phyloP scores from a whole-genome alignment of 2,888 invertebrate species.

The Aleiodes testaceus region DNA sequence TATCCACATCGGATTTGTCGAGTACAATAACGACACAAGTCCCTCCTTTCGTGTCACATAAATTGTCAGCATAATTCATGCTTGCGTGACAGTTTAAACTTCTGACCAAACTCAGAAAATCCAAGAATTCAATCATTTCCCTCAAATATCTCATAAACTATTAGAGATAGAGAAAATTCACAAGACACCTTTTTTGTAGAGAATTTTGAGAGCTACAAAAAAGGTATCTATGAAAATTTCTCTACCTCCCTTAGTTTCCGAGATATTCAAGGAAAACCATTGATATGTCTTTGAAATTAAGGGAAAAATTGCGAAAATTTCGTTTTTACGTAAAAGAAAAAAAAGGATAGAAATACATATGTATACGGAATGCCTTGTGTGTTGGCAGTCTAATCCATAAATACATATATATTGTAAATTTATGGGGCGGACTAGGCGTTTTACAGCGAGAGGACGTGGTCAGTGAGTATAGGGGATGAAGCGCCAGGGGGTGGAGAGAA shows the following conservation, averaged over 20 bases:
- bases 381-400: conserved; percentile 53
- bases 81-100: conserved; percentile 17
- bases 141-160: too few species aligned
- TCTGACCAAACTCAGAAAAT: neutral
- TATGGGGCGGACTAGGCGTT: conserved; percentile 50
- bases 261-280: too few species aligned
- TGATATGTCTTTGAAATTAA: too few species aligned
- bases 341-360: neutral
- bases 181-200: too few species aligned
- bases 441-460: conserved; percentile 33
- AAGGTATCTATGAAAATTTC: too few species aligned
- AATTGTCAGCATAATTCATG: neutral
- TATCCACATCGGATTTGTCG: conserved; percentile 47
- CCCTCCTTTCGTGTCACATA: conserved; percentile 35
- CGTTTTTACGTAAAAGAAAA: neutral
- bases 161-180: too few species aligned
- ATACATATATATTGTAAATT: conserved; percentile 59
- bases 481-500: conserved; percentile 28
- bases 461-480: conserved; percentile 31
- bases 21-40: conserved; percentile 47
- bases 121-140: too few species aligned
- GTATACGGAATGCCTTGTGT: conserved; percentile 1
- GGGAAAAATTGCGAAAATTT: conserved; percentile 2
- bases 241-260: too few species aligned
- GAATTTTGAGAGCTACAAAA: too few species aligned